Evolutionary conservation across 2,888 invertebrate species (phyloP).

Genomic region (Hirtodrosophila histrioides): DNA sequence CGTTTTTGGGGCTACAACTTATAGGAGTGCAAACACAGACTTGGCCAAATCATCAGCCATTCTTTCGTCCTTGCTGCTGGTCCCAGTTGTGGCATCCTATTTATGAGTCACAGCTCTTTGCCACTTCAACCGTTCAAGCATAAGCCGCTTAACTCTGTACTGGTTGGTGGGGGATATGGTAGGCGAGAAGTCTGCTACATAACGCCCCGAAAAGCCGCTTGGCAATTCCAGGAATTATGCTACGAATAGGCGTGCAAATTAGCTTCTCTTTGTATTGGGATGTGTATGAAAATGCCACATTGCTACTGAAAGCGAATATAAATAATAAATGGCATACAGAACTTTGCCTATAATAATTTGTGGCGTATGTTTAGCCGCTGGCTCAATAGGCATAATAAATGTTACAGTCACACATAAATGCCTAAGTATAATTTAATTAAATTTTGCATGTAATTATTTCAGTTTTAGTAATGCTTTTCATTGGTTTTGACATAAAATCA

Average conservation of each 20-base stretch:
- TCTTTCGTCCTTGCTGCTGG: not conserved
- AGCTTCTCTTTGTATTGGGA: conserved; percentile 19
- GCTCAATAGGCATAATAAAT: conserved; percentile 12
- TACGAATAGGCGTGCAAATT: conserved; percentile 36
- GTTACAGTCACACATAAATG: not conserved
- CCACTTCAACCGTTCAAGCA: conserved; percentile 40
- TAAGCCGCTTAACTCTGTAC: conserved; percentile 49
- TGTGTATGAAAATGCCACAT: conserved; percentile 20
- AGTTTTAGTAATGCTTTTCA: no score
- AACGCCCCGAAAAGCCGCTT: conserved; percentile 31
- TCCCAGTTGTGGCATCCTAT: conserved; percentile 19
- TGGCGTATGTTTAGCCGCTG: conserved; percentile 6
- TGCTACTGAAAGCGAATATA: conserved; percentile 4
- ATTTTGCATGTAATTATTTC: not conserved
- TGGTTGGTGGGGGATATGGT: not conserved
- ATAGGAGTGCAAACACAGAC: not conserved
- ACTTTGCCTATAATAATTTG: conserved; percentile 7
- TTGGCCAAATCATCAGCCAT: not conserved
- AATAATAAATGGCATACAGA: conserved; percentile 15
- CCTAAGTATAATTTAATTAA: no score
- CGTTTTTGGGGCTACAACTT: conserved; percentile 2
- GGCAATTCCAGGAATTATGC: conserved; percentile 32
- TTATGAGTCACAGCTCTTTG: conserved; percentile 38
- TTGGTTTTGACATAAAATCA: no score
- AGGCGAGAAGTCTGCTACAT: no score